A percentile compares a stretch with the other conserved stretches of the same genome.
Conservation (phyloP, 2,797 vertebrate species). For the Danio choprae region DNA sequence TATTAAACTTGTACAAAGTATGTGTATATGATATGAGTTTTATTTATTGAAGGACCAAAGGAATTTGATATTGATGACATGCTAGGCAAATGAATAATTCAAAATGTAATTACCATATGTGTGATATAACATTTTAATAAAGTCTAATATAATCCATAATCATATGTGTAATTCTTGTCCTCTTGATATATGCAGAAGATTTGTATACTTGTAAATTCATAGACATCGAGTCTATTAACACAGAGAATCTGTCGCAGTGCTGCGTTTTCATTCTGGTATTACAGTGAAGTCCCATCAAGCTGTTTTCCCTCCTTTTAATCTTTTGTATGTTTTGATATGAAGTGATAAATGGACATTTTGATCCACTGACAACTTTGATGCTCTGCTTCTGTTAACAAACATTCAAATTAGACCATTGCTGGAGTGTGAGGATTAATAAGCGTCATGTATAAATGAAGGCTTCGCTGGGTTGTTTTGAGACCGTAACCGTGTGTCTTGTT, state of each 20-base stretch:
- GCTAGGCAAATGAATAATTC: constrained; percentile 83
- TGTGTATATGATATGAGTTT: constrained; percentile 94
- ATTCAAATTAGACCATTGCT: constrained; percentile 19
- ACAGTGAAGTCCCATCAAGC: constrained; percentile 2
- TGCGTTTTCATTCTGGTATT: constrained; percentile 14
- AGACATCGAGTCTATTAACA: constrained; percentile 29
- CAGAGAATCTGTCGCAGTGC: constrained; percentile 35
- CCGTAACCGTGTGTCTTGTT: constrained; percentile 64
- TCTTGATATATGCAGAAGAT: constrained; percentile 64
- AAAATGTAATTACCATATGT: constrained; percentile 85
- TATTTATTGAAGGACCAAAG: constrained; percentile 90
- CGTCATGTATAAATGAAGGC: constrained; percentile 54
- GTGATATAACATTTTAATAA: constrained; percentile 85
- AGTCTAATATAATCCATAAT: constrained; percentile 87
- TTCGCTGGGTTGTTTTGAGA: constrained; percentile 54
- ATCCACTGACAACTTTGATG: neutral
- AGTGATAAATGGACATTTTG: constrained; percentile 9
- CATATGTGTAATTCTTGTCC: constrained; percentile 81
- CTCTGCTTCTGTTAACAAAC: constrained; percentile 1
- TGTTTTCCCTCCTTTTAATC: constrained; percentile 2
- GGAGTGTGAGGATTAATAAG: constrained; percentile 24
- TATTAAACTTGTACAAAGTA: constrained; percentile 91
- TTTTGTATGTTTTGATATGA: constrained; percentile 23
- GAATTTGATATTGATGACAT: constrained; percentile 85
- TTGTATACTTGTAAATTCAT: constrained; percentile 61